A percentile compares a stretch with the other conserved stretches of the same genome.
Evolutionary conservation across 2,888 invertebrate genomes (phyloP).

Genomic region (Eristalis arbustorum): DNA sequence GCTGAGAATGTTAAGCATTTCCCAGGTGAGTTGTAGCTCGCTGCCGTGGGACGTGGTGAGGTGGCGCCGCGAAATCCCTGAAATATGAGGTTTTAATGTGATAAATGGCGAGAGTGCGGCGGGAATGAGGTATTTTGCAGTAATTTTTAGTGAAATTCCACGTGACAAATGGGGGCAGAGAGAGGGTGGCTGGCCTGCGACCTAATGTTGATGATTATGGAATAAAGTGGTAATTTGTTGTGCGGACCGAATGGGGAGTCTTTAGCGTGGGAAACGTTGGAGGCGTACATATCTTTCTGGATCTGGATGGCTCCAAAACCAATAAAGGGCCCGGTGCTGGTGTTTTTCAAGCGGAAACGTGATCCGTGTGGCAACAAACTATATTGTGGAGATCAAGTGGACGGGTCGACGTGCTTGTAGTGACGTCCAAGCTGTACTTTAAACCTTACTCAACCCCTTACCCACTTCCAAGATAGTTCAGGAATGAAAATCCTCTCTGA

Average conservation of each 20-base stretch:
- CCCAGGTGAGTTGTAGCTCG: conserved; percentile 39
- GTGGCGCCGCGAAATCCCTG: conserved; percentile 52
- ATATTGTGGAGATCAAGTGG: too few species aligned
- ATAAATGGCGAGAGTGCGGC: conserved; percentile 53
- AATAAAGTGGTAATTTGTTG: not conserved
- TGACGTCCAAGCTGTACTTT: too few species aligned
- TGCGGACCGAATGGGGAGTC: not conserved
- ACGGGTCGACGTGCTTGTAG: too few species aligned
- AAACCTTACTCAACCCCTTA: too few species aligned
- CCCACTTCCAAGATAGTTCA: too few species aligned
- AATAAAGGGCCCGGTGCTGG: too few species aligned
- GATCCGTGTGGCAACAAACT: too few species aligned
- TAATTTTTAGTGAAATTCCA: conserved; percentile 31
- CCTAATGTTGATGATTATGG: not conserved
- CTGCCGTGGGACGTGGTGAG: not conserved
- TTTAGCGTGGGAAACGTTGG: not conserved
- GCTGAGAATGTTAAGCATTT: conserved; percentile 59
- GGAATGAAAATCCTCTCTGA: too few species aligned
- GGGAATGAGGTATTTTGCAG: conserved; percentile 23
- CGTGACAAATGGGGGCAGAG: conserved; percentile 45
- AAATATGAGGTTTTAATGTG: conserved; percentile 65
- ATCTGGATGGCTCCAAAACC: too few species aligned
- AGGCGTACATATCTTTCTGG: too few species aligned
- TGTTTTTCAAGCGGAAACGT: too few species aligned
- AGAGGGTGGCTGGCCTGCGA: not conserved